Evolutionary conservation across 2,888 invertebrate genomes (phyloP), one percentile per base, ranked within the genome.

Genomic region (Ophion costatus): DNA sequence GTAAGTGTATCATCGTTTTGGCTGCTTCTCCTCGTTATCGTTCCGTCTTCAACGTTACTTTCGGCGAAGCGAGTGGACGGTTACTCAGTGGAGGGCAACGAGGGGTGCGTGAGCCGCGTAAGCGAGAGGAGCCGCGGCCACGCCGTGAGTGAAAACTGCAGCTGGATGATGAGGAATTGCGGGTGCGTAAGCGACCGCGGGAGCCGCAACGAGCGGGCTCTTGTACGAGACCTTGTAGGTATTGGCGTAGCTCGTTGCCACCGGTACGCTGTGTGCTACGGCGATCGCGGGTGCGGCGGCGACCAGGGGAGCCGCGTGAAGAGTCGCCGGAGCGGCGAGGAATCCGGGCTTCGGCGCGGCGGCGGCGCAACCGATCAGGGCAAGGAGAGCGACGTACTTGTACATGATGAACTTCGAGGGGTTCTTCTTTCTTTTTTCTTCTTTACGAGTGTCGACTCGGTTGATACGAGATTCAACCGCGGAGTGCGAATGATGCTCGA

Each of bases 171-270:
- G 74, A 42, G 88, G 87, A 61, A 87, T 74, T 5, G 82, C 83
- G 22, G 88, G 84, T 22, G 84, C 94, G 90, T 90, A 87, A 38
- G 89, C 87, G 29, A 92, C 74, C 24, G 93, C 92, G 20, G 92
- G 94, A 85, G 94, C 94, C 42, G 91, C 90, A 29, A 92, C 80
- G 29, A 91, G 33, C 0, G 91, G 89, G 83, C 89, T 90, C 87
- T 91, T 91, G 80, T 91, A 87, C 64, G 94, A 91, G 91, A 96
- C 95, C 94, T 95, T 95, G 94, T 96, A 95, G 87, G 95, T 95
- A 94, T 96, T 96, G 89, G 96, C 95, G 92, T 96, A 96, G 87
- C 96, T 96, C 88, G 96, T 95, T 87, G 96, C 96, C 33, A 95
- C 94, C 63, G 96, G 96, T 2, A 95, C 93, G 56, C 94, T 95